Conservation (phyloP, 2,113 vertebrate genomes). For the Arvicanthis niloticus region DNA sequence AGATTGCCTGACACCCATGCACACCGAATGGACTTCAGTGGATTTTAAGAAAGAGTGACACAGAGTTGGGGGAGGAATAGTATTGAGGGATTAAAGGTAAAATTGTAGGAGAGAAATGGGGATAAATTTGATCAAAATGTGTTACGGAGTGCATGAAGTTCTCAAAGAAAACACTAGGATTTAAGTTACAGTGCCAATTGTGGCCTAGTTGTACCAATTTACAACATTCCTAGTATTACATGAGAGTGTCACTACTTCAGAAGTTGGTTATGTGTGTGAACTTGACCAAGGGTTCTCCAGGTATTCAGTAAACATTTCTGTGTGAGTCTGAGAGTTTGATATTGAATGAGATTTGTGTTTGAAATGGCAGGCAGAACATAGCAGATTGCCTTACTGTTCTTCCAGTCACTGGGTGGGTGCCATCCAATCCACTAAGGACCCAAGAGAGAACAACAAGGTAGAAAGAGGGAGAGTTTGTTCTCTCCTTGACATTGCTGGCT, state of each 20-base stretch:
- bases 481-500: background rate
- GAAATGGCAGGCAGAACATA: background rate
- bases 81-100: background rate
- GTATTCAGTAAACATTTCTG: background rate
- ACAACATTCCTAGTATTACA: background rate
- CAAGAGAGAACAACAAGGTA: background rate
- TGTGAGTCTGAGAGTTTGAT: background rate
- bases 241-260: background rate
- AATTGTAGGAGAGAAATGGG: background rate
- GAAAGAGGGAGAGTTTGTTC: background rate
- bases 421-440: background rate
- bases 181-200: background rate
- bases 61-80: background rate
- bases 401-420: background rate
- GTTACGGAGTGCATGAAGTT: background rate
- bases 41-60: background rate
- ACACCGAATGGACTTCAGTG: background rate
- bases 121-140: background rate
- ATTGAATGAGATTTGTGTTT: background rate
- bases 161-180: background rate
- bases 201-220: background rate
- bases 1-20: background rate
- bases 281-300: background rate
- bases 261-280: background rate
- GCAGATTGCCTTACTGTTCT: background rate